Evolutionary conservation across 2,797 vertebrate genomes (phyloP).

Genomic region (Knipowitschia caucasica): DNA sequence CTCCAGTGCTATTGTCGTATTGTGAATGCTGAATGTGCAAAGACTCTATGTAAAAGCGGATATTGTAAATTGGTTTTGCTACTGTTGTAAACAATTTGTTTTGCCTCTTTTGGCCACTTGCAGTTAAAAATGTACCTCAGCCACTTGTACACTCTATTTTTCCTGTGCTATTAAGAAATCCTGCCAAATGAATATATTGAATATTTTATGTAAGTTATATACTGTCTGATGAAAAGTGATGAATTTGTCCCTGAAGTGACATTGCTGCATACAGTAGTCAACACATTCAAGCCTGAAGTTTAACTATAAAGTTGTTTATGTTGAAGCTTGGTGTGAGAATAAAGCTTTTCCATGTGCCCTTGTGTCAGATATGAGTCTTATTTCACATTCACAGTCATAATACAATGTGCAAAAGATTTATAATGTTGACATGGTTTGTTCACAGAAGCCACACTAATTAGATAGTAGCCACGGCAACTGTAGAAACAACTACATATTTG

Average conservation of each 20-base stretch:
- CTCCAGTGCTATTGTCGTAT: constrained; percentile 65
- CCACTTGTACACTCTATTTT: constrained; percentile 48
- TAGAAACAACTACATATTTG: too few species aligned
- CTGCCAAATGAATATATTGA: constrained; percentile 81
- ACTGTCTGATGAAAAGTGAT: constrained; percentile 58
- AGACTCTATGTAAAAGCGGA: constrained; percentile 63
- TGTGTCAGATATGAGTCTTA: not conserved
- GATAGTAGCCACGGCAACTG: too few species aligned
- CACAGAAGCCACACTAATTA: too few species aligned
- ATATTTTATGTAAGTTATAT: constrained; percentile 77
- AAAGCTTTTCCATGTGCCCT: constrained; percentile 80
- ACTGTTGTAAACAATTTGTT: constrained; percentile 70
- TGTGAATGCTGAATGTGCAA: constrained; percentile 76
- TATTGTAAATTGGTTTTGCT: constrained; percentile 71
- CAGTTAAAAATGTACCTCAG: constrained; percentile 39
- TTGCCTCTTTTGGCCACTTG: constrained; percentile 47
- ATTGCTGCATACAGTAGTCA: constrained; percentile 74
- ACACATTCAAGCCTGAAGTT: constrained; percentile 77
- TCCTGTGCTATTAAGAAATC: constrained; percentile 81
- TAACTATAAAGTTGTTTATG: constrained; percentile 77
- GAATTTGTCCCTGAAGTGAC: constrained; percentile 65
- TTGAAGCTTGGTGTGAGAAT: constrained; percentile 85
- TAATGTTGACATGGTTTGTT: too few species aligned
- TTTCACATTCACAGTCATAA: not conserved
- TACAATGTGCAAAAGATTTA: too few species aligned